Evolutionary conservation across 2,797 vertebrate genomes (phyloP), one percentile per base, ranked within the genome.

Genomic region (Helicolenus hilgendorfi): DNA sequence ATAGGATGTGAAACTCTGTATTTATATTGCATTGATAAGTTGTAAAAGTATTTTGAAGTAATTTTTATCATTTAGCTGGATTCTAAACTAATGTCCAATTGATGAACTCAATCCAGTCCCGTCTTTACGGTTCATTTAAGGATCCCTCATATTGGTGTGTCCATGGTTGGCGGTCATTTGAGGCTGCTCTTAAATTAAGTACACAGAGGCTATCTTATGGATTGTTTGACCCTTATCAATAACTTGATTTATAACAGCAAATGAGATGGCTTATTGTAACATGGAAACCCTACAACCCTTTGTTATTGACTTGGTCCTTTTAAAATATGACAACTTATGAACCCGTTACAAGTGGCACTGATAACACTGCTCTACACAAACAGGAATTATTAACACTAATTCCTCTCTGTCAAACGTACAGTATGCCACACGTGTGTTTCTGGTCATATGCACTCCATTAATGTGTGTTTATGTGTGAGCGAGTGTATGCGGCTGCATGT

Each of bases 361-460:
- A 64, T 73, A 69, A 41, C 24, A 22, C 58, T 59, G 20, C 15
- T 22, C 11, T 20, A 2, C 15, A 29, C 35, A 55, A 72, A 72
- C 45, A 84, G 27, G 5, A 31, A 60, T 35, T 15, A 69, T 18
- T 29, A 20, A 2, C 27, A 70, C 11, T 18, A 72, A 58, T 29
- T 49, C 41, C n/a, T 49, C 18, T 73, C 15, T 35, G 31, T 22
- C 64, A 71, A 29, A 76, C n/a, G 2, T 5, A 53, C 18, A 69
- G 18, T 24, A 33, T 33, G 35, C 31, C 15, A 38, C 15, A 7
- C 15, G 11, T 77, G 36, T 76, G 24, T 63, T 58, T 33, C 59
- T 82, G 75, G 15, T 11, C 41, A 56, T 22, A 72, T 77, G 26
- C 31, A 62, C 49, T 72, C 31, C 26, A 33, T 85, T 45, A 22